Conservation (phyloP, 2,113 vertebrate species). For the Oreocharis arfaki region DNA sequence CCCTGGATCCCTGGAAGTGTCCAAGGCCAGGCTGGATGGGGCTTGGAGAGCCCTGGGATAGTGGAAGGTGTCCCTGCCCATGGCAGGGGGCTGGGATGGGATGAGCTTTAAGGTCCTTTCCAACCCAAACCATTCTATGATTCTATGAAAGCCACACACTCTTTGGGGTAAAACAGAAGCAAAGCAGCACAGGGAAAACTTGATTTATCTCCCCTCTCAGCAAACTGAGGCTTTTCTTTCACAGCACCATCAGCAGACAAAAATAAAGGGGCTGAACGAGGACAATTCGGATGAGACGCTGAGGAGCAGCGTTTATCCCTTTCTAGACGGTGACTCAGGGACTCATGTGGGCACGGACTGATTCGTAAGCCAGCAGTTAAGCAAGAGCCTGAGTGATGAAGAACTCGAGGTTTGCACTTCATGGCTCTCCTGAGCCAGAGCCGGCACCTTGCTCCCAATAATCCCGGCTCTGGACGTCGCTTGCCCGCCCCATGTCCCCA, state of each 20-base stretch:
- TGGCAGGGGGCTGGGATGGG: background rate
- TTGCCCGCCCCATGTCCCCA: rapidly evolving
- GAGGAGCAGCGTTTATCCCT: background rate
- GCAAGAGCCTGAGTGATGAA: background rate
- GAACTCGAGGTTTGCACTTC: background rate
- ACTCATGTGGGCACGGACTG: background rate
- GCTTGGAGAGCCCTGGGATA: background rate
- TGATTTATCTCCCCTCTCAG: background rate
- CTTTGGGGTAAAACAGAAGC: background rate
- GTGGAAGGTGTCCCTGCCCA: background rate
- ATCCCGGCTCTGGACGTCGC: background rate
- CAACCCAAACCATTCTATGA: background rate
- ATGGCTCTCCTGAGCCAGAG: background rate
- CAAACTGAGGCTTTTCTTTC: background rate
- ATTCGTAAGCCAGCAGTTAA: background rate
- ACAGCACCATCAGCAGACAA: background rate
- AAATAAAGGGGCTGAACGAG: background rate
- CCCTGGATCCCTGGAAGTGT: background rate
- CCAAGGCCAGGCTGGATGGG: rapidly evolving
- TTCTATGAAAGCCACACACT: rapidly evolving
- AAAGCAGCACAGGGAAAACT: background rate
- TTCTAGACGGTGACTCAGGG: background rate
- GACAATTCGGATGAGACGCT: background rate
- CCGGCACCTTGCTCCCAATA: background rate
- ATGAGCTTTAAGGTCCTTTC: background rate